Percentiles rank a stretch among this genome's conserved stretches.
phyloP scores from a whole-genome alignment of 1,140 invertebrate species.

The Leptinotarsa texana region DNA sequence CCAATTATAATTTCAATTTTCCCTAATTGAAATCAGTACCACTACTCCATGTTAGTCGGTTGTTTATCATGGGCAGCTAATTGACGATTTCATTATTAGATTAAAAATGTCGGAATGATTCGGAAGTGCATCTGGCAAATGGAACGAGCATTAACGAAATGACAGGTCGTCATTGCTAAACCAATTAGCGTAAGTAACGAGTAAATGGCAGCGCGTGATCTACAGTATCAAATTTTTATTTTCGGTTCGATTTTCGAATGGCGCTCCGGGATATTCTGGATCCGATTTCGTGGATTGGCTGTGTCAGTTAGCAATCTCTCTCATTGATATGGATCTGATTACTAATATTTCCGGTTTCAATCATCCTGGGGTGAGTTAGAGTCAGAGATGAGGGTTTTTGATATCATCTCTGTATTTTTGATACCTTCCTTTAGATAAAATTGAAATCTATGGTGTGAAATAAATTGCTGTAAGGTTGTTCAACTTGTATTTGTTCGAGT shows the following conservation, averaged over 20 bases:
- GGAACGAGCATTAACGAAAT: conserved; percentile 44
- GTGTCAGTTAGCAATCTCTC: neutral
- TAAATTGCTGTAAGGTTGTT: too few relatives aligned
- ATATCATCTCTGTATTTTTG: too few relatives aligned
- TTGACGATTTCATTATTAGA: conserved; percentile 48
- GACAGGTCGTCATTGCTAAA: conserved; percentile 41
- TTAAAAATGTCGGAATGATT: conserved; percentile 43
- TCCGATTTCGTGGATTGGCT: neutral
- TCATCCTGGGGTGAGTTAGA: too few relatives aligned
- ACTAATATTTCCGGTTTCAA: too few relatives aligned
- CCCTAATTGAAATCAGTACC: conserved; percentile 42
- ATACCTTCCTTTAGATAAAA: too few relatives aligned
- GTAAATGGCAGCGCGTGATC: conserved; percentile 17
- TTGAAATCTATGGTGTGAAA: too few relatives aligned
- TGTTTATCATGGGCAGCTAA: conserved; percentile 44
- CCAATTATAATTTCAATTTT: conserved; percentile 44
- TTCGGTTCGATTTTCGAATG: conserved; percentile 20
- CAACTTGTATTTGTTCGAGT: too few relatives aligned
- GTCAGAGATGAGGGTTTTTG: too few relatives aligned
- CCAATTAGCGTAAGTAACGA: conserved; percentile 46
- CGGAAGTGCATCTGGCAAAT: conserved; percentile 45
- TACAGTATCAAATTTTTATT: conserved; percentile 22
- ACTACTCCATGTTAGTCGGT: conserved; percentile 30
- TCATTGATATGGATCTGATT: too few relatives aligned
- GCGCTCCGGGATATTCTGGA: conserved; percentile 1